Evolutionary conservation across 2,797 vertebrate genomes (phyloP), one percentile per base, ranked within the genome.

Genomic region (Tapirus indicus): DNA sequence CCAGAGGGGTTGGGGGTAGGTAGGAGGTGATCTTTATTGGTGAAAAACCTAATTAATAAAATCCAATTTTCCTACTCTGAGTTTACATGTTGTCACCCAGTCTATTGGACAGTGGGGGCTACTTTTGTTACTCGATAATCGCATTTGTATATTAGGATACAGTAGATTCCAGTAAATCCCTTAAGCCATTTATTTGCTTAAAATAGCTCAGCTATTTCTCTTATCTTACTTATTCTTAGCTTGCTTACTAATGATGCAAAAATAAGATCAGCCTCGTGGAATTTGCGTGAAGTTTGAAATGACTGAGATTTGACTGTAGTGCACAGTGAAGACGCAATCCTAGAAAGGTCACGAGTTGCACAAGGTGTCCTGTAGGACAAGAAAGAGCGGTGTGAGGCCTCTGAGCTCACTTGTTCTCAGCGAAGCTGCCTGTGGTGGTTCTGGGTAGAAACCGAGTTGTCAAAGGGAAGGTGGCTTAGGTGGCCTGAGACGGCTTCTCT

Each of bases 161-260:
- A 71, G 62, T 58, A 60, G 88, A 88, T 88, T 94, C 77, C 93
- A 97, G 74, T 75, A 93, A 96, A 88, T 97, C 94, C 56, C 49
- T 87, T 88, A 98, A 96, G 95, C 95, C 89, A 38, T 96, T 94
- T 93, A 72, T 92, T 88, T 92, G 92, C 91, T 93, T 96, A 97
- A 97, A 97, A 97, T 96, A 95, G 91, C 91, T 52, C 47, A 74
- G 92, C 90, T 60, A 0, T 94, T 95, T 96, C 66, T 95, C 88
- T 94, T 90, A 96, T 95, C 80, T 95, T 62, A 60, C 13, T 91
- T 58, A 78, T 95, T n/a, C 62, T 88, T 85, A 32, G 68, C 85
- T 94, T 85, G 49, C 90, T 96, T 75, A 41, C 85, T 96, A 44
- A 89, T 68, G 90, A 86, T 72, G 74, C 71, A 79, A 29, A 94